Conservation (phyloP, 1,140 invertebrate species). For the Hesperophylax magnus region DNA sequence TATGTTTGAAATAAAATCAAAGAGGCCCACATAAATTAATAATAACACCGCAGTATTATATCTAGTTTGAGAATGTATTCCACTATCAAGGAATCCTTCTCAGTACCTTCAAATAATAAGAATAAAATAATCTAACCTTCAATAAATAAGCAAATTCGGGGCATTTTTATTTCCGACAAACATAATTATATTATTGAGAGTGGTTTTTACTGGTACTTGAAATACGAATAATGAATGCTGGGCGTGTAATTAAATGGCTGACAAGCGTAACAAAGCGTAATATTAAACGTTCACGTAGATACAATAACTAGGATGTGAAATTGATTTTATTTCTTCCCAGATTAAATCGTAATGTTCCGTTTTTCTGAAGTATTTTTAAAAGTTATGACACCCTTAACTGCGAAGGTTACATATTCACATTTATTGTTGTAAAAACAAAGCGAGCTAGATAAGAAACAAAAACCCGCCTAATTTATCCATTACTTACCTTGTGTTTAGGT, state of each 20-base stretch:
- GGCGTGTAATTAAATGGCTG: conserved; percentile 20
- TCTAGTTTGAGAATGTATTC: no score
- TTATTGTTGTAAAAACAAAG: conserved; percentile 22
- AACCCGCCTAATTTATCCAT: conserved; percentile 21
- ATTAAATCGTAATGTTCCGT: conserved; percentile 25
- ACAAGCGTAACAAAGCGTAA: conserved; percentile 2
- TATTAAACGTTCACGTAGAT: not conserved
- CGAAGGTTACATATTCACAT: conserved; percentile 24
- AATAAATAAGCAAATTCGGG: no score
- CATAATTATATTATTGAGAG: no score
- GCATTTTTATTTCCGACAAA: no score
- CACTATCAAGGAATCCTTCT: no score
- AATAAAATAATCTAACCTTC: no score
- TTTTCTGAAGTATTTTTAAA: conserved; percentile 8
- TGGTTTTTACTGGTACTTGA: no score
- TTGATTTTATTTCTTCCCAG: conserved; percentile 18
- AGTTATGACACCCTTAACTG: conserved; percentile 21
- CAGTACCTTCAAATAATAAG: no score
- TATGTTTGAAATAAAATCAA: no score
- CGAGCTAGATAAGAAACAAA: conserved; percentile 15
- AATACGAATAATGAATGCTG: conserved; percentile 1
- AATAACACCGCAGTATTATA: no score
- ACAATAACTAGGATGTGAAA: not conserved
- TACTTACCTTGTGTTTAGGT: conserved; percentile 1
- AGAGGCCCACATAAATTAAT: no score